Base-by-base conservation (phyloP, 2,888 invertebrate genomes). In the Andrena camellia region DNA sequence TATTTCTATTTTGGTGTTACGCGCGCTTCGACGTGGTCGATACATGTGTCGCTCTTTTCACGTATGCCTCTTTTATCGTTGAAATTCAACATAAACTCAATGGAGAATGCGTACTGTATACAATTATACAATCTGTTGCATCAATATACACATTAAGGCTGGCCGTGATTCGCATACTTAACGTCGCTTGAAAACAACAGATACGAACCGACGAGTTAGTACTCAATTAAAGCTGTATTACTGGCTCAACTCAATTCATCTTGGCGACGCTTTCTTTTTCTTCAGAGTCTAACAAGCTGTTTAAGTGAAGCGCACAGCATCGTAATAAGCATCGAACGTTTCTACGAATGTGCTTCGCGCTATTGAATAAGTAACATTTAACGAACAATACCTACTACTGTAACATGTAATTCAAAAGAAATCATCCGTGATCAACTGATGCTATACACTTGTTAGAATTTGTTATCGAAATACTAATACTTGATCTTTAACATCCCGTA, bases 191-290 rank as follows among this genome's bases (percentile, higher is more conserved):
- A 64, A 50, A 62, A 62, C 20, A 33, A 50, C 42, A 29, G 35
- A 66, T 66, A 64, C 50, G 64, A 77, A 73, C 50, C 50, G 42
- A 42, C 42, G 42, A 42, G 42, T 42, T 42, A 13, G 42, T 13
- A 42, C 20, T 42, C 54, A 23, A 64, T 73, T 71, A 63, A 73
- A 26, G 20, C 7, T 60, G 31, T 68, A 23, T 26, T 50, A 33
- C 4, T n/a, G 26, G 13, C 48, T 35, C 10, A 59, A 13, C 50
- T 78, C 20, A 50, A 60, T 59, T 50, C 5, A 35, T 17, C 23
- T 57, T n/a, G 3, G 5, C n/a, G n/a, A 6, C 48, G 42, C 33
- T 33, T 62, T 48, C 42, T 33, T 42, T 62, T 50, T 71, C 17
- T 4, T 50, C 31, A 6, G 23, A 13, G 2, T 33, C 6, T 60